phyloP scores from a whole-genome alignment of 2,797 vertebrate species.

The Epinephelus awoara region DNA sequence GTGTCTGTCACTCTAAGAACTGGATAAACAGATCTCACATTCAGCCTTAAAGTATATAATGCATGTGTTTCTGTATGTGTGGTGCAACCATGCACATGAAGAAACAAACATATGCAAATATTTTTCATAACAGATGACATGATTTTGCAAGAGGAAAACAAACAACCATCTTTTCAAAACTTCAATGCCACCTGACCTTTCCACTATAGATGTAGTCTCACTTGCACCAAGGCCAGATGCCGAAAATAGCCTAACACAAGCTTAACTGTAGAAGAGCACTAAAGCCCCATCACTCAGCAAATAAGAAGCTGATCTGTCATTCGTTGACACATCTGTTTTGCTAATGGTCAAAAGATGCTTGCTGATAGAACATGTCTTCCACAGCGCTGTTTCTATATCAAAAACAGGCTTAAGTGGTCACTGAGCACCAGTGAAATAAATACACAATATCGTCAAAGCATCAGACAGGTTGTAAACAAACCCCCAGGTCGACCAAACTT shows the following conservation, averaged over 20 bases:
- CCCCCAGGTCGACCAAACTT: neutral
- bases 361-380: neutral
- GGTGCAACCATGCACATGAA: slow-evolving; percentile 5
- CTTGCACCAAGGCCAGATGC: slow-evolving; percentile 53
- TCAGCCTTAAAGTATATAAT: slow-evolving; percentile 8
- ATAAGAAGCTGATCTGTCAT: slow-evolving; percentile 39
- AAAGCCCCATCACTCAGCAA: slow-evolving; percentile 62
- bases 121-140: neutral
- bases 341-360: slow-evolving; percentile 23
- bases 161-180: slow-evolving; percentile 14
- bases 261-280: slow-evolving; percentile 62
- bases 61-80: neutral
- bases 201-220: slow-evolving; percentile 38
- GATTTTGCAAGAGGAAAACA: slow-evolving; percentile 16
- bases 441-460: neutral
- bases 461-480: neutral
- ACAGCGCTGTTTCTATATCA: neutral
- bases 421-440: neutral
- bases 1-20: slow-evolving; percentile 78
- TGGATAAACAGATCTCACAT: slow-evolving; percentile 27
- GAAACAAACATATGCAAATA: neutral
- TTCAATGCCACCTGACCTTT: slow-evolving; percentile 48
- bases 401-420: neutral
- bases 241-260: slow-evolving; percentile 74
- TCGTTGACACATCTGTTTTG: slow-evolving; percentile 14